phyloP scores from a whole-genome alignment of 2,113 vertebrate genomes.

The Nyctereutes procyonoides region DNA sequence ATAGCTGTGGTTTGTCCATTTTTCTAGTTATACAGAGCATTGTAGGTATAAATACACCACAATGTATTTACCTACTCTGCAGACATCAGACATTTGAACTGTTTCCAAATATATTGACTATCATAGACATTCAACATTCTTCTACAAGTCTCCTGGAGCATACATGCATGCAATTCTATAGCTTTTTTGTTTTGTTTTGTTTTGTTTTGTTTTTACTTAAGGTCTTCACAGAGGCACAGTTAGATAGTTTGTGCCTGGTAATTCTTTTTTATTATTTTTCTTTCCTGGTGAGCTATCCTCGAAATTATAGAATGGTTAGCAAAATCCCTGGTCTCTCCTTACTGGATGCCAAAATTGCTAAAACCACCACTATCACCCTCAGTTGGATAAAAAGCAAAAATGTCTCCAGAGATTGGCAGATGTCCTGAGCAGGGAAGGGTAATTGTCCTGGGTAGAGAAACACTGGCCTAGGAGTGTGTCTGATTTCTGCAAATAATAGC shows the following conservation, averaged over 20 bases:
- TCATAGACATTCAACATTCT: neutral
- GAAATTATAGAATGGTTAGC: neutral
- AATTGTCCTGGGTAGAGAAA: neutral
- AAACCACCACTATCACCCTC: accelerated
- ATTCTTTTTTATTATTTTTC: neutral
- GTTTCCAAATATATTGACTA: neutral
- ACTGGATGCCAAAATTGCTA: neutral
- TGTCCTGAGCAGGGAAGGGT: neutral
- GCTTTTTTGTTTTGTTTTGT: too few species aligned
- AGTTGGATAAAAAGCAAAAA: neutral
- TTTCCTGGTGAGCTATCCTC: neutral
- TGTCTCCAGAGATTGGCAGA: neutral
- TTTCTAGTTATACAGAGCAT: neutral
- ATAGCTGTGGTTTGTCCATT: neutral
- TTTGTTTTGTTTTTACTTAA: neutral
- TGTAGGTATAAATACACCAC: neutral
- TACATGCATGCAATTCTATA: neutral
- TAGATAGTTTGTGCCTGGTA: neutral
- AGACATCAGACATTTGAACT: neutral
- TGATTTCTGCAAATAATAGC: neutral
- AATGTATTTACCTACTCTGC: neutral
- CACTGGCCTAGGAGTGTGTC: neutral
- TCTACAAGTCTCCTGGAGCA: neutral
- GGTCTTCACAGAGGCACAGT: neutral
- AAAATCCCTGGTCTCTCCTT: neutral